phyloP scores from a whole-genome alignment of 2,797 vertebrate species.

The Microtus californicus region DNA sequence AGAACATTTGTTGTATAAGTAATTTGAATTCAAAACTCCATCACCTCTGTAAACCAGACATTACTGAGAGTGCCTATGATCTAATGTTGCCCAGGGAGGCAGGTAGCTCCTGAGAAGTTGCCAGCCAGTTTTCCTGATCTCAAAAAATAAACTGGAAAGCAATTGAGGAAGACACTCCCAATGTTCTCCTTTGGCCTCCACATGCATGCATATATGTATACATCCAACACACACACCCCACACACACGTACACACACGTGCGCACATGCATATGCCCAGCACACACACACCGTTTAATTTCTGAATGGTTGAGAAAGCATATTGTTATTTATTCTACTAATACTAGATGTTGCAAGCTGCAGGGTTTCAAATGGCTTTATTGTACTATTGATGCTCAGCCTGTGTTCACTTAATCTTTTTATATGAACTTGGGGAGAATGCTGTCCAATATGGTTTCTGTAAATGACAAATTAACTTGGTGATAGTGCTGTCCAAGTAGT shows the following conservation, averaged over 20 bases:
- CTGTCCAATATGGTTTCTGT: not conserved
- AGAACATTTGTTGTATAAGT: not conserved
- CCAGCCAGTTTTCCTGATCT: not conserved
- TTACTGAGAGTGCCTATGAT: not conserved
- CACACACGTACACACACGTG: no score
- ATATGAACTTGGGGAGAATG: not conserved
- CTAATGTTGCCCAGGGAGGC: not conserved
- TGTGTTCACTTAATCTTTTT: not conserved
- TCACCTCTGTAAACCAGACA: not conserved
- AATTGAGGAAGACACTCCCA: not conserved
- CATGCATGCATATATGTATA: not conserved
- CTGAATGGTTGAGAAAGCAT: not conserved
- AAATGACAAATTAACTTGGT: not conserved
- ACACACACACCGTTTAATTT: not conserved
- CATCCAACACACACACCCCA: rapidly evolving
- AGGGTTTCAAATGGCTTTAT: not conserved
- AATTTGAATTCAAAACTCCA: not conserved
- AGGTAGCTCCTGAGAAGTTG: not conserved
- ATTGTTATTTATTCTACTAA: not conserved
- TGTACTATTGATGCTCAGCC: not conserved
- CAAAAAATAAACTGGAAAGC: not conserved
- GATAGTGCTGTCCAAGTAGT: not conserved
- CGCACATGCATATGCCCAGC: no score
- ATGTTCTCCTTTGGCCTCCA: not conserved
- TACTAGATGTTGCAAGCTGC: not conserved